These are phyloP conservation scores for Antheraea yamamai DNA, from an alignment of 2,888 invertebrate species.

Conservation along the genomic window DNA sequence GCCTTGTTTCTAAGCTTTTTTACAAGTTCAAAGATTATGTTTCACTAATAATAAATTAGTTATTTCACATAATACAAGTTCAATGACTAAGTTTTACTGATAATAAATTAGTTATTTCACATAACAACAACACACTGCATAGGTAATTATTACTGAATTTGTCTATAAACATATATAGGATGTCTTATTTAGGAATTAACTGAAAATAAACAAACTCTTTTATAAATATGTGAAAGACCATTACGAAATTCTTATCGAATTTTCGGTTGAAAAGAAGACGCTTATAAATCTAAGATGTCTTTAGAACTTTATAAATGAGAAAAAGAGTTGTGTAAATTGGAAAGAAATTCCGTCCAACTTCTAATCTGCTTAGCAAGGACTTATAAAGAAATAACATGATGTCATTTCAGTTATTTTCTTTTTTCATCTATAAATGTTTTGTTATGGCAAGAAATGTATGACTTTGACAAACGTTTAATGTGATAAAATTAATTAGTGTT, in stretches of 20 bases:
- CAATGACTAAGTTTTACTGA: background rate
- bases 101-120: background rate
- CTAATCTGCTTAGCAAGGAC: slow-evolving; percentile 21
- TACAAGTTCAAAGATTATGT: background rate
- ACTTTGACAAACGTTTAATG: background rate
- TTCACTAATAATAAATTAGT: too few species aligned
- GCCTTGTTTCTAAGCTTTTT: too few species aligned
- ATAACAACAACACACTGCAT: background rate
- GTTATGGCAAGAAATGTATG: background rate
- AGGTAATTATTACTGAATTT: background rate
- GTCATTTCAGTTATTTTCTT: background rate
- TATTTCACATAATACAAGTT: background rate
- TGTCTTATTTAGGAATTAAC: background rate
- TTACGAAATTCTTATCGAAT: slow-evolving; percentile 1
- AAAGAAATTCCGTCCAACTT: slow-evolving; percentile 15
- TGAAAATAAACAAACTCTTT: background rate
- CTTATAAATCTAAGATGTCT: background rate
- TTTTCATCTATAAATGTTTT: background rate
- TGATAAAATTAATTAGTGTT: too few species aligned
- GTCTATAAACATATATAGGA: background rate
- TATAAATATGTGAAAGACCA: background rate
- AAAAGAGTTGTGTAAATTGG: slow-evolving; percentile 21
- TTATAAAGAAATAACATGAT: slow-evolving; percentile 9
- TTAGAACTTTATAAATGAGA: slow-evolving; percentile 13
- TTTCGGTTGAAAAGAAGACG: background rate